Percentiles rank a stretch among this genome's conserved stretches.
Evolutionary conservation across 2,113 vertebrate genomes (phyloP).

Genomic region (Alosa alosa): DNA sequence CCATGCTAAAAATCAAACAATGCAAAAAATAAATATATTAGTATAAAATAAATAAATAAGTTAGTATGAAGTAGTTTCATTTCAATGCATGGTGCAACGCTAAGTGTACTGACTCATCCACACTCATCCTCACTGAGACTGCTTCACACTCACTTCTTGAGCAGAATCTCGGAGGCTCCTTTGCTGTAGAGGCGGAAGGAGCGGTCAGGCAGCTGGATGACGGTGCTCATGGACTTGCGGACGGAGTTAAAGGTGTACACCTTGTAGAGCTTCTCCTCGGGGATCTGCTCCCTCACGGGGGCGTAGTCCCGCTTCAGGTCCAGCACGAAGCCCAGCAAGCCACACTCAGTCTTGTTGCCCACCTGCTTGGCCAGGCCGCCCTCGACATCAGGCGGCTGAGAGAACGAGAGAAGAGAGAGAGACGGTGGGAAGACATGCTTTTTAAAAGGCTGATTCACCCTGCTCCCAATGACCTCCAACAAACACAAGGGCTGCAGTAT

Average conservation of each 20-base stretch:
- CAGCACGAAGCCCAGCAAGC: slow-evolving; percentile 81
- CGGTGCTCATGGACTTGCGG: slow-evolving; percentile 89
- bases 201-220: slow-evolving; percentile 77
- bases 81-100: background rate
- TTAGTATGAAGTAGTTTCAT: background rate
- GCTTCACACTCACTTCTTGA: slow-evolving; percentile 80
- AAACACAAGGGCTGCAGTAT: too few relatives aligned
- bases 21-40: background rate
- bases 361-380: slow-evolving; percentile 85
- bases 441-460: too few relatives aligned
- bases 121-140: background rate
- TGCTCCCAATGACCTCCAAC: background rate
- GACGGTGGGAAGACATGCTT: background rate
- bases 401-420: background rate
- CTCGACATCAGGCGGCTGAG: slow-evolving; percentile 83
- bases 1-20: background rate
- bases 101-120: too few relatives aligned
- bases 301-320: slow-evolving; percentile 80
- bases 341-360: slow-evolving; percentile 89
- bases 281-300: slow-evolving; percentile 80
- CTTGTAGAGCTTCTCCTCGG: slow-evolving; percentile 85
- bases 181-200: slow-evolving; percentile 89
- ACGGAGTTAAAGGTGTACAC: slow-evolving; percentile 90
- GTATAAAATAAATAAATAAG: too few relatives aligned
- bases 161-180: slow-evolving; percentile 87